Percentiles rank a stretch among this genome's conserved stretches.
These are phyloP conservation scores for Pangasius larnaudii DNA, from an alignment of 2,797 vertebrate species.

Conservation along the genomic window DNA sequence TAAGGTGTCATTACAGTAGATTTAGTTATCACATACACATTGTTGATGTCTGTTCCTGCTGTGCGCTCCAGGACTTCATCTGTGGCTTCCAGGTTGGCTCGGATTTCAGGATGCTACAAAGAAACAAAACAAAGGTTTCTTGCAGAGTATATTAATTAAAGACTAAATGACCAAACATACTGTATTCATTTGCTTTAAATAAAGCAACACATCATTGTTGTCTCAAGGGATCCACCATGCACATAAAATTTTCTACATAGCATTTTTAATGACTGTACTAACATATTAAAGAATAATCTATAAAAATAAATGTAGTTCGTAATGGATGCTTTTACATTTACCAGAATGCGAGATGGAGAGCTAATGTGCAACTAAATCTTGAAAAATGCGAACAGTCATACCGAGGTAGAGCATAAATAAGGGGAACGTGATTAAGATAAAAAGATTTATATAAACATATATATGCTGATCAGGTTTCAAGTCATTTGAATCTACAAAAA, in stretches of 20 bases:
- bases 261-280: not conserved
- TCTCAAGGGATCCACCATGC: not conserved
- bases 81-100: slow-evolving; percentile 83
- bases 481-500: not conserved
- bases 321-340: not conserved
- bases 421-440: not conserved
- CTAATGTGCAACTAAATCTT: not conserved
- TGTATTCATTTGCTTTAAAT: not conserved
- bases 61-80: slow-evolving; percentile 92
- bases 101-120: slow-evolving; percentile 87
- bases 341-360: not conserved
- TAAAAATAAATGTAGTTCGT: not conserved
- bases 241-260: not conserved
- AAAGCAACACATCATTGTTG: not conserved
- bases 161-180: not conserved
- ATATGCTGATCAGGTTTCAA: not conserved
- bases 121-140: not conserved
- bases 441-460: not conserved
- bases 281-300: not conserved
- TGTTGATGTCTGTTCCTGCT: slow-evolving; percentile 90
- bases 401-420: not conserved
- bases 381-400: not conserved
- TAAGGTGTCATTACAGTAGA: too few relatives aligned
- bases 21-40: slow-evolving; percentile 84
- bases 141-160: not conserved